phyloP scores from a whole-genome alignment of 1,140 invertebrate species.

The Rhagoletis zephyria region DNA sequence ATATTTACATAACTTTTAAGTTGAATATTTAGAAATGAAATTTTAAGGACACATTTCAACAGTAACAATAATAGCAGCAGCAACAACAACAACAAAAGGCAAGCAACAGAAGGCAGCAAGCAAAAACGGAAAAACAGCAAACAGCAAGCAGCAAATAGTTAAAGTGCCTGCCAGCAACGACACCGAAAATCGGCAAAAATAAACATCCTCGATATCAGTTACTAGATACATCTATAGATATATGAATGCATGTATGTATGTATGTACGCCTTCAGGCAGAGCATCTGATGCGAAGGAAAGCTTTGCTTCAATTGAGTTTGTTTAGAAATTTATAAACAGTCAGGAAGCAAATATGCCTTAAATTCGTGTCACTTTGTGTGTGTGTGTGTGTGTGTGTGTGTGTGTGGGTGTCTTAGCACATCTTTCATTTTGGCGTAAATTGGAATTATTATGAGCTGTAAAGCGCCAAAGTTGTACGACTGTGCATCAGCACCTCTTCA shows the following conservation, averaged over 20 bases:
- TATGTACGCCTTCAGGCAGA: background rate
- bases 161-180: slow-evolving; percentile 36
- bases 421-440: slow-evolving; percentile 29
- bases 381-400: background rate
- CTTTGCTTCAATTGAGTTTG: slow-evolving; percentile 7
- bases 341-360: slow-evolving; percentile 21
- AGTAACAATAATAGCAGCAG: background rate
- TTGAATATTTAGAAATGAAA: slow-evolving; percentile 52
- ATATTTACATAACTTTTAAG: slow-evolving; percentile 53
- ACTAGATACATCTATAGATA: background rate
- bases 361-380: background rate
- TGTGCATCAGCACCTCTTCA: background rate
- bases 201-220: background rate
- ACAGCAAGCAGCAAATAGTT: background rate
- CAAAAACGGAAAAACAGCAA: background rate
- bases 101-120: background rate
- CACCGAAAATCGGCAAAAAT: background rate
- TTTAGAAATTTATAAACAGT: slow-evolving; percentile 42
- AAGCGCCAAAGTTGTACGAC: background rate
- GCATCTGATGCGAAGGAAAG: background rate
- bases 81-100: background rate
- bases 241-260: background rate
- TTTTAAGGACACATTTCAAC: slow-evolving; percentile 44
- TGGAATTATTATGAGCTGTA: slow-evolving; percentile 41
- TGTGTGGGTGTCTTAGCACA: background rate